Evolutionary conservation across 2,113 vertebrate genomes (phyloP).

Genomic region (Anas platyrhynchos): DNA sequence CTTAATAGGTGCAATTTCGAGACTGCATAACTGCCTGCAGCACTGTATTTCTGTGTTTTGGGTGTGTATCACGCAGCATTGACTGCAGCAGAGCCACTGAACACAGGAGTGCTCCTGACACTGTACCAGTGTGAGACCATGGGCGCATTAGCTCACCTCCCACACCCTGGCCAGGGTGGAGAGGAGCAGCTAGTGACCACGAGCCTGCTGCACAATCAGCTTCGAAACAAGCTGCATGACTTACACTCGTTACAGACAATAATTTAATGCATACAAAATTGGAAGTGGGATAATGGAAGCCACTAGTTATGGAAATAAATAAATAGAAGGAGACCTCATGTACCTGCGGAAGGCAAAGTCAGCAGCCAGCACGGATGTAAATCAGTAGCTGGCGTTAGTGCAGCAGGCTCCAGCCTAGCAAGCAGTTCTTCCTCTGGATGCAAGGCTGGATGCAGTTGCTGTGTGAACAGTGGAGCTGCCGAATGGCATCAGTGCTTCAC

Average conservation of each 20-base stretch:
- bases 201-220: not conserved
- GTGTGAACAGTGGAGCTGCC: not conserved
- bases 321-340: not conserved
- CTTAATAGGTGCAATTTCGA: not conserved
- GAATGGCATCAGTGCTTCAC: not conserved
- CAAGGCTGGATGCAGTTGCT: not conserved
- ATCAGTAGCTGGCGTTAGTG: not conserved
- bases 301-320: not conserved
- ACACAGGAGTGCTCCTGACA: not conserved
- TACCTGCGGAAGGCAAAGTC: not conserved
- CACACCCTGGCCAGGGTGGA: accelerated
- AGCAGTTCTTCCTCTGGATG: not conserved
- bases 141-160: not conserved
- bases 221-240: not conserved
- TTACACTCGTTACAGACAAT: not conserved
- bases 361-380: not conserved
- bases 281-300: not conserved
- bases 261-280: not conserved
- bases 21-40: not conserved
- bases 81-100: not conserved
- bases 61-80: not conserved
- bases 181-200: not conserved
- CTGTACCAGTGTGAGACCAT: not conserved
- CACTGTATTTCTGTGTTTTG: not conserved
- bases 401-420: not conserved